Evolutionary conservation across 2,888 invertebrate species (phyloP).

Genomic region (Thecocarcelia acutangulata): DNA sequence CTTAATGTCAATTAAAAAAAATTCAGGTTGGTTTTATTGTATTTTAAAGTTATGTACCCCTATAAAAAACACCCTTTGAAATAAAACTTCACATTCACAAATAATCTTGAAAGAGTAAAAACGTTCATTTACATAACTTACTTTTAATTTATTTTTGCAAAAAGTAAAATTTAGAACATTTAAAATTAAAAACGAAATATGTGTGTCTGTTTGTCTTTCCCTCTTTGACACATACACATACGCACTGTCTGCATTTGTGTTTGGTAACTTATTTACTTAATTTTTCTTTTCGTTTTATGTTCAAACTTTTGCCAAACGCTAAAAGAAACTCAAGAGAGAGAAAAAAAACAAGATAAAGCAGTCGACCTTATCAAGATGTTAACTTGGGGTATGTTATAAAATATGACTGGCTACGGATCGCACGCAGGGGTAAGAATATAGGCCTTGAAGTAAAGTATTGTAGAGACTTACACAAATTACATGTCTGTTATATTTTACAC

Average conservation of each 20-base stretch:
- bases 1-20: too few relatives aligned
- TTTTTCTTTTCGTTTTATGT: not conserved
- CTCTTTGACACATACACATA: not conserved
- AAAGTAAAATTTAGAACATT: conserved; percentile 20
- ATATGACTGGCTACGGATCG: conserved; percentile 24
- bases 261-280: conserved; percentile 13
- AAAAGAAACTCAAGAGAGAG: not conserved
- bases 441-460: too few relatives aligned
- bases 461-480: too few relatives aligned
- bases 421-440: too few relatives aligned
- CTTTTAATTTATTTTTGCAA: too few relatives aligned
- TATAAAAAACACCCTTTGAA: too few relatives aligned
- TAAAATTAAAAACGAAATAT: conserved; percentile 19
- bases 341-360: conserved; percentile 31
- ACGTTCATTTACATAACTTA: too few relatives aligned
- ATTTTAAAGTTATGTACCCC: too few relatives aligned
- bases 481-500: too few relatives aligned
- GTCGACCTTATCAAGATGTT: conserved; percentile 56
- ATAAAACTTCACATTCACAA: too few relatives aligned
- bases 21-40: too few relatives aligned
- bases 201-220: not conserved
- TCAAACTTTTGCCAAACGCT: conserved; percentile 2
- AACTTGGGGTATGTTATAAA: conserved; percentile 32
- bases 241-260: conserved; percentile 25
- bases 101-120: too few relatives aligned